phyloP scores from a whole-genome alignment of 2,797 vertebrate genomes.

The Tadarida brasiliensis region DNA sequence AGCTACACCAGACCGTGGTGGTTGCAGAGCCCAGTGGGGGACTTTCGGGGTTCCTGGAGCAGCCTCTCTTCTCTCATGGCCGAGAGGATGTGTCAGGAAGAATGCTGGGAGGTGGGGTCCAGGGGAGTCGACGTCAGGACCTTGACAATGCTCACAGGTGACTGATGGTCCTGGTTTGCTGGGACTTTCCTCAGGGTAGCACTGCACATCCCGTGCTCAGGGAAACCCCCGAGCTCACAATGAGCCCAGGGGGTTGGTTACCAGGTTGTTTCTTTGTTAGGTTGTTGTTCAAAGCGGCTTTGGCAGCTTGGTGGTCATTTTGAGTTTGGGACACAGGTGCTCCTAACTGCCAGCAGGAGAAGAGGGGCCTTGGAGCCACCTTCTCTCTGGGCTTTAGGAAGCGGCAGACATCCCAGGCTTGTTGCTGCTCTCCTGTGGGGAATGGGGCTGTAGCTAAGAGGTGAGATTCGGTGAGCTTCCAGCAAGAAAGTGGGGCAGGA shows the following conservation, averaged over 20 bases:
- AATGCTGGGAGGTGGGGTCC: rapidly evolving
- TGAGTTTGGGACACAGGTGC: neutral
- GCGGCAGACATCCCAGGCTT: rapidly evolving
- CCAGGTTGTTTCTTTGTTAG: neutral
- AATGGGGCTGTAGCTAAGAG: neutral
- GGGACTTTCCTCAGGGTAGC: neutral
- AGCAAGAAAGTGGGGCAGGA: neutral
- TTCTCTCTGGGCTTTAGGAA: rapidly evolving
- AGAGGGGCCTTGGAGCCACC: rapidly evolving
- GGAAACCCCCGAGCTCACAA: neutral
- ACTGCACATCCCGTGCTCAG: neutral
- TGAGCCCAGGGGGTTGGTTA: neutral
- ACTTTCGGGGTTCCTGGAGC: neutral
- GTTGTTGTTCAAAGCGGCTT: neutral
- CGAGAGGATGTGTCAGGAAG: neutral
- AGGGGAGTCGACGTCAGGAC: neutral
- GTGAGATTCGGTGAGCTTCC: neutral
- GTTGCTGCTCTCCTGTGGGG: neutral
- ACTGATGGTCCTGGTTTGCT: neutral
- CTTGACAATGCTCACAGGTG: rapidly evolving
- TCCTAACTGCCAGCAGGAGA: rapidly evolving
- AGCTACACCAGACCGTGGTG: rapidly evolving
- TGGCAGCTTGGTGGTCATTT: neutral
- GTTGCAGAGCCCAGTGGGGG: neutral
- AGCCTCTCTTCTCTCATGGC: neutral